Evolutionary conservation across 1,140 invertebrate genomes (phyloP).

Genomic region (Pseudomyrmex dendroicus): DNA sequence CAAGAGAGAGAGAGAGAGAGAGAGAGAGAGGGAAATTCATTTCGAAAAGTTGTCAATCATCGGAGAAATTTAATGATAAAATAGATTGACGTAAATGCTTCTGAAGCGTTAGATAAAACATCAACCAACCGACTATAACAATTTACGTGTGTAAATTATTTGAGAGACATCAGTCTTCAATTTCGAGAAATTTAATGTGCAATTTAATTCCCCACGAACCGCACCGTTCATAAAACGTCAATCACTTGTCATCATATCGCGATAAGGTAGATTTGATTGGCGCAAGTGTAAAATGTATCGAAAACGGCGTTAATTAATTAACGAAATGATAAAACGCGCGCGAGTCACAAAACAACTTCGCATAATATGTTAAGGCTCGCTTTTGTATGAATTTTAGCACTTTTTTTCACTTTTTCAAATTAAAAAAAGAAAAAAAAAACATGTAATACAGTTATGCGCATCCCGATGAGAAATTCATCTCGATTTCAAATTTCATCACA

Average conservation of each 20-base stretch:
- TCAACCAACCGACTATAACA: too few relatives aligned
- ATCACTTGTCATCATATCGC: constrained; percentile 22
- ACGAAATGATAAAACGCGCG: background rate
- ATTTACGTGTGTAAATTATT: background rate
- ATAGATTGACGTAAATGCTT: background rate
- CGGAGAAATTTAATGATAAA: background rate
- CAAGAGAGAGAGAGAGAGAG: too few relatives aligned
- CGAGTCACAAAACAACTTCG: background rate
- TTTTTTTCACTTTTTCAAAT: background rate
- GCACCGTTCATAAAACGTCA: background rate
- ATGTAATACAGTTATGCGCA: too few relatives aligned
- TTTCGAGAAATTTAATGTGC: background rate
- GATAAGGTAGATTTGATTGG: background rate
- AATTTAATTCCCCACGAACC: constrained; percentile 3
- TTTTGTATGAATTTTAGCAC: background rate
- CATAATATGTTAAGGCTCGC: background rate
- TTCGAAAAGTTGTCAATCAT: background rate
- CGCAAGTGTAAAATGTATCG: background rate
- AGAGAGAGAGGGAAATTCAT: too few relatives aligned
- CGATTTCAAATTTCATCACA: constrained; percentile 8
- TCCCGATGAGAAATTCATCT: background rate
- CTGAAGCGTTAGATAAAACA: background rate
- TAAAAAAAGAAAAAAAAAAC: background rate
- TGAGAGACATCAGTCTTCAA: constrained; percentile 9
- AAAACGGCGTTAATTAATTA: constrained; percentile 10